Conservation (phyloP, 2,113 vertebrate species). For the Ictalurus furcatus region DNA sequence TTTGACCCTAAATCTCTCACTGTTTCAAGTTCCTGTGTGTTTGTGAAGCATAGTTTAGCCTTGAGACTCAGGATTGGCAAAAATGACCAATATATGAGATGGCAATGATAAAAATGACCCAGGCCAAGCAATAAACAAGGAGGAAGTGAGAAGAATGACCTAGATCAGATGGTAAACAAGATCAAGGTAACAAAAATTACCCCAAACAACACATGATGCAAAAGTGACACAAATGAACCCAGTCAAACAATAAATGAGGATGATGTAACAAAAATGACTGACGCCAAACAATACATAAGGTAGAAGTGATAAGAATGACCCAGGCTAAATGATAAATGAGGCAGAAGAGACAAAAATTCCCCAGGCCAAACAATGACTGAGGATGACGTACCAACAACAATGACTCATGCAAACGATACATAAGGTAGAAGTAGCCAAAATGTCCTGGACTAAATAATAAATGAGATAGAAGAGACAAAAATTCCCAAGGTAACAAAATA, state of each 20-base stretch:
- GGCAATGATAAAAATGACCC: neutral
- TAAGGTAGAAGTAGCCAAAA: too few species aligned
- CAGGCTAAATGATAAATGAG: too few species aligned
- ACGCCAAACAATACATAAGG: too few species aligned
- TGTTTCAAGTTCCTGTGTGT: neutral
- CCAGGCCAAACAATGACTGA: too few species aligned
- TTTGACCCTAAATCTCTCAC: neutral
- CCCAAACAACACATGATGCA: neutral
- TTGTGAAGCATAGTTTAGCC: neutral
- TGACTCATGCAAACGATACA: too few species aligned
- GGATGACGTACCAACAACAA: too few species aligned
- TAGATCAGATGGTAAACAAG: neutral
- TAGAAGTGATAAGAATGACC: too few species aligned
- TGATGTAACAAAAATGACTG: neutral
- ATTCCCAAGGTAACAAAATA: neutral
- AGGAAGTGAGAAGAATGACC: neutral
- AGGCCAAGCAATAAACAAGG: neutral
- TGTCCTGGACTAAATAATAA: neutral
- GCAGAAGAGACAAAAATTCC: too few species aligned
- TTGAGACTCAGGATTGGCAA: neutral
- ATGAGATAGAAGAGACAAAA: neutral
- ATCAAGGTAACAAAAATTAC: neutral
- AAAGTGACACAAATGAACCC: neutral
- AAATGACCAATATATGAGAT: neutral
- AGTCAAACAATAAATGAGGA: neutral